These are phyloP conservation scores for Zaprionus camerounensis DNA, from an alignment of 1,140 invertebrate genomes.

Conservation along the genomic window DNA sequence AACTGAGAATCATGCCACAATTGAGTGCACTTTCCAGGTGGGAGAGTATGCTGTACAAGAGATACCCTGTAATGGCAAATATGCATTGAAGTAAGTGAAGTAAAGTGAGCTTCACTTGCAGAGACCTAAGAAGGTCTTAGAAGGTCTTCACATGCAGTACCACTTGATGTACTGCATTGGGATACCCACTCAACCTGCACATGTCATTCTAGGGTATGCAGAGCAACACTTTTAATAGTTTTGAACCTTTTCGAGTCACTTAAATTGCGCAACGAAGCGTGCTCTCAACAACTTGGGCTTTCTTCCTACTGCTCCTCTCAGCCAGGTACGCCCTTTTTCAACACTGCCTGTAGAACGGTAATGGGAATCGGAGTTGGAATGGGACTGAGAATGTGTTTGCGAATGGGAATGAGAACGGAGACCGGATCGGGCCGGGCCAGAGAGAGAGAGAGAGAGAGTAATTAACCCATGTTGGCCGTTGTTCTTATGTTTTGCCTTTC, in stretches of 20 bases:
- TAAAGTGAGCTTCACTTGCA: neutral
- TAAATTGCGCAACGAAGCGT: constrained; percentile 79
- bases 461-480: constrained; percentile 73
- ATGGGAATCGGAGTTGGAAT: constrained; percentile 3
- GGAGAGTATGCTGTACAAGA: constrained; percentile 8
- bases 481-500: constrained; percentile 50
- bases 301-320: neutral
- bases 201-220: constrained; percentile 29
- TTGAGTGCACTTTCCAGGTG: constrained; percentile 60
- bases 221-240: constrained; percentile 77
- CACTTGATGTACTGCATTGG: neutral
- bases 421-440: neutral
- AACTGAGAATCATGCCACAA: constrained; percentile 64
- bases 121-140: no score
- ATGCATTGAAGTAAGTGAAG: neutral
- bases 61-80: constrained; percentile 23
- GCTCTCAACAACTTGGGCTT: constrained; percentile 47
- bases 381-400: constrained; percentile 19
- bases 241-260: constrained; percentile 74
- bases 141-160: neutral
- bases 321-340: constrained; percentile 53
- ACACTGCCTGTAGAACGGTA: constrained; percentile 31
- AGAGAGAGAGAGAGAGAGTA: constrained; percentile 53
- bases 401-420: constrained; percentile 27
- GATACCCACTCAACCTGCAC: constrained; percentile 8